Base-by-base conservation (phyloP, 2,888 invertebrate species). In the Lepidochrysops patricia region DNA sequence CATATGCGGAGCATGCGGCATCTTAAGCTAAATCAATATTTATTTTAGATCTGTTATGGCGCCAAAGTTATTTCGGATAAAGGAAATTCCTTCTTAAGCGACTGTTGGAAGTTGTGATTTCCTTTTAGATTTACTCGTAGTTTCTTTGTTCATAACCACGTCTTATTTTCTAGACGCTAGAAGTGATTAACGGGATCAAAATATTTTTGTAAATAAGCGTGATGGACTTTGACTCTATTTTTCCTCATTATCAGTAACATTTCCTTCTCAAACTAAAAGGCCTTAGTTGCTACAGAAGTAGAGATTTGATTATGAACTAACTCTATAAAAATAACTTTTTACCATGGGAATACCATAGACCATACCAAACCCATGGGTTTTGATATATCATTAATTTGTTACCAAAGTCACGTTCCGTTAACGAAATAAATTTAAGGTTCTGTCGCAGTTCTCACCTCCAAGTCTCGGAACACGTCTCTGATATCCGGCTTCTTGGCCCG, bases 401-500 rank as follows among this genome's bases (percentile, higher is more conserved):
- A n/a, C n/a, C n/a, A n/a, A n/a, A 7, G 29, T 29, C 7, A 29
- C 29, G 4, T 29, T 29, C 7, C 29, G 7, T 7, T 5, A 29
- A 5, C 4, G 7, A 4, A 4, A 37, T 15, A 1, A 4, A 3
- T 37, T 5, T 13, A 4, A 13, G 12, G n/a, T 9, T 13, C 15
- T 37, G 6, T 13, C 19, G 3, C 29, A 35, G 7, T 9, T 7
- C 85, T 85, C 73, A 95, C 95, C 91, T 96, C 96, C 66, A 94
- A 90, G 82, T 95, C 95, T 78, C 94, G 92, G 74, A 96, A 94
- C 57, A 96, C 94, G 82, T 96, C 95, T 69, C 96, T 85, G 63
- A 96, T 95, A 76, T 96, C 96, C 12, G 94, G 94, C 71, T 94
- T 94, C 63, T 92, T 91, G n/a, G 93, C 82, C 57, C 88, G 72